A percentile compares a stretch with the other conserved stretches of the same genome.
These are phyloP conservation scores for Cantharis rustica DNA, from an alignment of 2,888 invertebrate species.

Conservation along the genomic window DNA sequence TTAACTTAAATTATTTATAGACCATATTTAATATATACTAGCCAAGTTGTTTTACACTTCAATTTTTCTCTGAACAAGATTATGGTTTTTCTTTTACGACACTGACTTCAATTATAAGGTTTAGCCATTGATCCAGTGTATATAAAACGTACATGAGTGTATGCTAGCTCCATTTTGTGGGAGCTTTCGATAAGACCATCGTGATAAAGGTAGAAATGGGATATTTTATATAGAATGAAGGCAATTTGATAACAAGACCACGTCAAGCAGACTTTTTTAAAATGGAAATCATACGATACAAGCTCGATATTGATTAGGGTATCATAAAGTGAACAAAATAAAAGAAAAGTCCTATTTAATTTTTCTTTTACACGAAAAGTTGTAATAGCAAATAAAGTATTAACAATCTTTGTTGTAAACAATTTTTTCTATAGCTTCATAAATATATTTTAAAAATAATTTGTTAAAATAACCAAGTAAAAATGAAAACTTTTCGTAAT, in stretches of 20 bases:
- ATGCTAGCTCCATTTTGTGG: conserved; percentile 14
- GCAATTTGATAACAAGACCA: conserved; percentile 11
- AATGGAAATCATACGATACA: background rate
- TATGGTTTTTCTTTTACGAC: conserved; percentile 1
- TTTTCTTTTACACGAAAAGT: background rate
- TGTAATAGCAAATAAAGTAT: background rate
- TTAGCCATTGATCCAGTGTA: conserved; percentile 17
- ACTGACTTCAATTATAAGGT: conserved; percentile 13
- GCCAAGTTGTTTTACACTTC: background rate
- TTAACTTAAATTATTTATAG: too few species aligned
- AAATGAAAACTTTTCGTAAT: too few species aligned
- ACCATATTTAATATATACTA: too few species aligned
- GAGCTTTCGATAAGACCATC: conserved; percentile 19
- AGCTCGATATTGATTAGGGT: background rate
- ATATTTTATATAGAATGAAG: conserved; percentile 21
- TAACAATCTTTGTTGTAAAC: background rate
- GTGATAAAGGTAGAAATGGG: conserved; percentile 19
- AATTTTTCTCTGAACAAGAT: background rate
- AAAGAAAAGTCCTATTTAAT: background rate
- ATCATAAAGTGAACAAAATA: background rate
- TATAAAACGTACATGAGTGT: conserved; percentile 14
- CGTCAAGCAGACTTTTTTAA: background rate
- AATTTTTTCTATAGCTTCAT: too few species aligned
- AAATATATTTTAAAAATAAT: too few species aligned
- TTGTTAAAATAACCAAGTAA: too few species aligned